Evolutionary conservation across 2,888 invertebrate genomes (phyloP).

Genomic region (Sclerodermus sp.): DNA sequence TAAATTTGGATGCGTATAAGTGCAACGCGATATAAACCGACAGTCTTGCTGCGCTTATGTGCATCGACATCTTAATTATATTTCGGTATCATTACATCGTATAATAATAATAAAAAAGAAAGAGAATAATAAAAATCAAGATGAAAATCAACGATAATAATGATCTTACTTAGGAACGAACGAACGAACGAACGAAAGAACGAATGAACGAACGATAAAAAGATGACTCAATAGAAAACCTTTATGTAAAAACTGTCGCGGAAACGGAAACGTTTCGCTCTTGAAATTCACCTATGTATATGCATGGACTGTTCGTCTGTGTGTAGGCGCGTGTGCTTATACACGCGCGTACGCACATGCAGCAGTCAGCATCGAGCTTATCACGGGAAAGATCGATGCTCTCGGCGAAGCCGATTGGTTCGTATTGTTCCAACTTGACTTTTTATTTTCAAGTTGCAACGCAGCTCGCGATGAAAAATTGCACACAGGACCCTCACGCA

Average conservation of each 20-base stretch:
- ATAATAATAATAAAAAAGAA: too few relatives aligned
- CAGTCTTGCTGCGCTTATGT: conserved; percentile 15
- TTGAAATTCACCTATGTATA: neutral
- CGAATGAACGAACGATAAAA: conserved; percentile 21
- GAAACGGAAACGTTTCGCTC: conserved; percentile 16
- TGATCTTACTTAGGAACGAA: too few relatives aligned
- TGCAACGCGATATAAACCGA: conserved; percentile 16
- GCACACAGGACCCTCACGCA: too few relatives aligned
- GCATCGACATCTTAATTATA: conserved; percentile 14
- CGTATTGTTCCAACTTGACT: neutral
- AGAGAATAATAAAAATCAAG: too few relatives aligned
- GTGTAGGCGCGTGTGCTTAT: neutral
- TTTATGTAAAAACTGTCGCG: conserved; percentile 19
- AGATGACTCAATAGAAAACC: conserved; percentile 27
- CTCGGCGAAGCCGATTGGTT: neutral
- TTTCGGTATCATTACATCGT: conserved; percentile 18
- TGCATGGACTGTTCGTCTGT: neutral
- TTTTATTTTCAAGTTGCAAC: neutral
- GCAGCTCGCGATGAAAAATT: too few relatives aligned
- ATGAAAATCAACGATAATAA: too few relatives aligned
- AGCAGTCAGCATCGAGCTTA: neutral
- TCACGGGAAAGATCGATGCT: neutral
- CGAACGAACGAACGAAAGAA: too few relatives aligned
- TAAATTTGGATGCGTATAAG: conserved; percentile 32
- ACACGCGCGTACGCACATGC: neutral